A percentile compares a stretch with the other conserved stretches of the same genome.
Conservation (phyloP, 1,140 invertebrate genomes). For the Leptinotarsa undecemlineata region DNA sequence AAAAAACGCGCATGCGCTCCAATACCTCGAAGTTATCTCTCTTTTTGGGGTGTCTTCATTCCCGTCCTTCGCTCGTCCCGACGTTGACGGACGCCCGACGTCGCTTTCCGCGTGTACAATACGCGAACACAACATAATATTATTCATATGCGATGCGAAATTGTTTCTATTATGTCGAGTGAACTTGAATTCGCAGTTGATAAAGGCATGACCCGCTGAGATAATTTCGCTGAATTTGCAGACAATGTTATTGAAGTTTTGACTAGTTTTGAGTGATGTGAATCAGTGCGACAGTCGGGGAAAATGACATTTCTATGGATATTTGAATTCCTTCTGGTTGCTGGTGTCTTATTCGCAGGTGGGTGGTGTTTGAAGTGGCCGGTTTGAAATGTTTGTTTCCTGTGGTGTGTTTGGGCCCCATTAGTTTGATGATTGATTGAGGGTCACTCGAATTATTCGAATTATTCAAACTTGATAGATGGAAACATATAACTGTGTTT, state of each 20-base stretch:
- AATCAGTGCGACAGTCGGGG: background rate
- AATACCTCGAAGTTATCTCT: background rate
- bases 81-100: slow-evolving; percentile 2
- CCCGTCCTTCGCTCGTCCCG: background rate
- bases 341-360: background rate
- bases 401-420: no score
- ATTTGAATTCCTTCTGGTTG: background rate
- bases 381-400: no score
- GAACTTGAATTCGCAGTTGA: no score
- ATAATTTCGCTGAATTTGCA: no score
- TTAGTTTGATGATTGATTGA: no score
- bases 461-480: no score
- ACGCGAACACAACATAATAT: background rate
- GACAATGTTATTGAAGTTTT: background rate
- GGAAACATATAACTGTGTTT: no score
- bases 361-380: background rate
- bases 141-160: no score
- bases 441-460: no score
- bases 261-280: slow-evolving; percentile 5
- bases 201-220: no score
- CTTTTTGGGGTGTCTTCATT: slow-evolving; percentile 5
- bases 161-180: no score
- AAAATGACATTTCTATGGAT: slow-evolving; percentile 6
- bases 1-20: background rate
- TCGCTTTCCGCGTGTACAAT: background rate